Conservation (phyloP, 2,888 invertebrate species). For the Tethea ocularis region DNA sequence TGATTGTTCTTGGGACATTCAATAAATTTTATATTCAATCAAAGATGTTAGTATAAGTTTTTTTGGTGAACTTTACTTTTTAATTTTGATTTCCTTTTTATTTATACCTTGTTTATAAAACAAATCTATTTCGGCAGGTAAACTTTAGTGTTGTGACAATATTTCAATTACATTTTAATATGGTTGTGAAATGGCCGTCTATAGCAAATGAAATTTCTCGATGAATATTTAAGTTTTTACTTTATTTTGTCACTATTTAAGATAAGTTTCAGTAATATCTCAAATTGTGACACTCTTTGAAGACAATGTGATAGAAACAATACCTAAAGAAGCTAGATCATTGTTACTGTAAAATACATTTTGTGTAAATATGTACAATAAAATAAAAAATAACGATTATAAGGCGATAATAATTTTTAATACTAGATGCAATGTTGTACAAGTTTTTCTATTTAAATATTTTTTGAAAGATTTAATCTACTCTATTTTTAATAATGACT, state of each 20-base stretch:
- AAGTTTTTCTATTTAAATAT: constrained; percentile 80
- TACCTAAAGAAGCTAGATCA: constrained; percentile 83
- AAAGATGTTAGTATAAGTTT: not conserved
- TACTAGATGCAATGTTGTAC: constrained; percentile 83
- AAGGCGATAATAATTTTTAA: constrained; percentile 74
- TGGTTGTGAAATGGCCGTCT: constrained; percentile 66
- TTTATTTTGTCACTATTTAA: constrained; percentile 37
- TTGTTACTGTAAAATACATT: constrained; percentile 82
- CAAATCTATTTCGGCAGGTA: constrained; percentile 30
- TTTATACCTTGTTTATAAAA: not conserved
- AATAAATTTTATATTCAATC: constrained; percentile 6
- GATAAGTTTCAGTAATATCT: constrained; percentile 20
- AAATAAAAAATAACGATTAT: constrained; percentile 60
- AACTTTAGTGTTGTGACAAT: constrained; percentile 48
- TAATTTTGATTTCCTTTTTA: constrained; percentile 2
- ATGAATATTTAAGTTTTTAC: constrained; percentile 36
- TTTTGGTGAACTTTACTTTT: constrained; percentile 6
- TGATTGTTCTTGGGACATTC: constrained; percentile 20
- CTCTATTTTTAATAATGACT: constrained; percentile 80
- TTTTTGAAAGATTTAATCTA: constrained; percentile 82
- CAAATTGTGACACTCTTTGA: constrained; percentile 35
- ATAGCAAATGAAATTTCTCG: constrained; percentile 29
- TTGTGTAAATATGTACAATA: constrained; percentile 83
- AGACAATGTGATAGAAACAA: constrained; percentile 81
- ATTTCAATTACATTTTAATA: constrained; percentile 41